A percentile compares a stretch with the other conserved stretches of the same genome.
These are phyloP conservation scores for Halichoerus grypus DNA, from an alignment of 2,113 vertebrate genomes.

Conservation along the genomic window DNA sequence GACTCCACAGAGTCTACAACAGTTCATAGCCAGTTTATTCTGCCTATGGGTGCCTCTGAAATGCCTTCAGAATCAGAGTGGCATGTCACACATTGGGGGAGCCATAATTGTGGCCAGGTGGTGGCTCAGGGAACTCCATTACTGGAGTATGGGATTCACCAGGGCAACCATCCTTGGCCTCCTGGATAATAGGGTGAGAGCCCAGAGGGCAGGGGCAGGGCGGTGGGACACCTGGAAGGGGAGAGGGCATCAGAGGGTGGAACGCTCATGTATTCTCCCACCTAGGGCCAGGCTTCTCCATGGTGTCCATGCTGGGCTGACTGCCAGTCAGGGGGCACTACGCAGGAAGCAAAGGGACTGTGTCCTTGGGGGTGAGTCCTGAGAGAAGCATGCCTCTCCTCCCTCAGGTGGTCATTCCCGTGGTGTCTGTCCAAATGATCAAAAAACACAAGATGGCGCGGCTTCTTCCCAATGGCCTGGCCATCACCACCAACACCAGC, in stretches of 20 bases:
- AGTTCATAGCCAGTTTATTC: not conserved
- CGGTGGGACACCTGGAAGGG: not conserved
- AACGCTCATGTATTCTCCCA: no score
- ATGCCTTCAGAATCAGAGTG: not conserved
- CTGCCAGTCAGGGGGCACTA: not conserved
- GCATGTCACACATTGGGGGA: not conserved
- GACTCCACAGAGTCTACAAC: not conserved
- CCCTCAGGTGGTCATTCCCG: slow-evolving; percentile 93
- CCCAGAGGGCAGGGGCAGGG: not conserved
- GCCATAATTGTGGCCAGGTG: not conserved
- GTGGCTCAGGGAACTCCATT: not conserved
- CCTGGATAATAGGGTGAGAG: not conserved
- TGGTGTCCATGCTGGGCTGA: not conserved
- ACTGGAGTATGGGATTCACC: not conserved
- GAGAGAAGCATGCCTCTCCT: not conserved
- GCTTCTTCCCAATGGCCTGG: slow-evolving; percentile 96
- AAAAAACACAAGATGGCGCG: slow-evolving; percentile 98
- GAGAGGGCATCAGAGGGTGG: no score
- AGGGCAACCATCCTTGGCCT: not conserved
- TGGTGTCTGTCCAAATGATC: slow-evolving; percentile 94
- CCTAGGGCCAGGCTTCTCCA: not conserved
- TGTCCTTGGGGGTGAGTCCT: not conserved
- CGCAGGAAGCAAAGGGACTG: not conserved
- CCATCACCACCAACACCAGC: slow-evolving; percentile 94
- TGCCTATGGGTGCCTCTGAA: not conserved